These are phyloP conservation scores for Acipenser transmontanus DNA, from an alignment of 2,797 vertebrate species.

Conservation along the genomic window DNA sequence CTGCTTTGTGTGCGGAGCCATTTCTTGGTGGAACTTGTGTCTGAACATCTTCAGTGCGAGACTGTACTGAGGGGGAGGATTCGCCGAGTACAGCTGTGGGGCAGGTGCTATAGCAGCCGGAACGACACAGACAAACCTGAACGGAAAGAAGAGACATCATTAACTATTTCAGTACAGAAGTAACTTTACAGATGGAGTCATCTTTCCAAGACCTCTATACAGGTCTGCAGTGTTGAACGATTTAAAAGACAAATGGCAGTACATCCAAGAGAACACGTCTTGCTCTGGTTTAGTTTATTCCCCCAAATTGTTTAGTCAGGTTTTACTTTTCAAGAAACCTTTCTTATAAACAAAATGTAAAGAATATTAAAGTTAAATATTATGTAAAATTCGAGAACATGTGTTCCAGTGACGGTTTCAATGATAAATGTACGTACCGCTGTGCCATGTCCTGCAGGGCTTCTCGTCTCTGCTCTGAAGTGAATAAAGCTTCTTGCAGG, in stretches of 20 bases:
- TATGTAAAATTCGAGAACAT: neutral
- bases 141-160: constrained; percentile 12
- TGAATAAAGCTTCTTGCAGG: constrained; percentile 55
- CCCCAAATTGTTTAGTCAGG: too few species aligned
- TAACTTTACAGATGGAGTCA: too few species aligned
- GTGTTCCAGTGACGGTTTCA: too few species aligned
- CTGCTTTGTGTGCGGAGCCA: constrained; percentile 54
- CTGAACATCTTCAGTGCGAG: constrained; percentile 63
- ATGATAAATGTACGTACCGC: constrained; percentile 53
- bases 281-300: too few species aligned
- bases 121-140: constrained; percentile 74
- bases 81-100: constrained; percentile 68
- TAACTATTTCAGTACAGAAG: too few species aligned
- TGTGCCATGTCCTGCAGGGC: constrained; percentile 54
- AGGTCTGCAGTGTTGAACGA: too few species aligned
- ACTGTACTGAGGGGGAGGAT: constrained; percentile 70
- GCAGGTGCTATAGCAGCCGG: constrained; percentile 76
- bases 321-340: too few species aligned
- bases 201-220: too few species aligned
- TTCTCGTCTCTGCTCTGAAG: constrained; percentile 50
- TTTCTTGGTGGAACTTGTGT: constrained; percentile 55
- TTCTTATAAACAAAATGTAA: too few species aligned
- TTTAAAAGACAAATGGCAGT: too few species aligned
- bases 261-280: too few species aligned
- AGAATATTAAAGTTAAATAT: too few species aligned